Evolutionary conservation across 2,888 invertebrate genomes (phyloP).

Genomic region (Mythimna albipuncta): DNA sequence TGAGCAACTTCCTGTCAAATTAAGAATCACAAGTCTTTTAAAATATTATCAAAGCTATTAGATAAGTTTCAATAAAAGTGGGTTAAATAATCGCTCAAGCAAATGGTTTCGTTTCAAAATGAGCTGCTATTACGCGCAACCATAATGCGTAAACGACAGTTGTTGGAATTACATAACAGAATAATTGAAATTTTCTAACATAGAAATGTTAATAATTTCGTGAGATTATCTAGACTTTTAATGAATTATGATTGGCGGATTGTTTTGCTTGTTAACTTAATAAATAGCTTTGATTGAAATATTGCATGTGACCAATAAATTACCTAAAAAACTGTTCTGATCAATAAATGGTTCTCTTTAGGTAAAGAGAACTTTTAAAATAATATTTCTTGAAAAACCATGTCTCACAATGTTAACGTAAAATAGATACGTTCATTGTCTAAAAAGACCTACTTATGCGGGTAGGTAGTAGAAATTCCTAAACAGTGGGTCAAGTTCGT

Average conservation of each 20-base stretch:
- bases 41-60: slow-evolving; percentile 35
- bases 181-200: slow-evolving; percentile 42
- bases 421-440: background rate
- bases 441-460: background rate
- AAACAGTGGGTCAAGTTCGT: slow-evolving; percentile 7
- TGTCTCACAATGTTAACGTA: background rate
- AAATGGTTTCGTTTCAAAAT: slow-evolving; percentile 56
- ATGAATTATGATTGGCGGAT: background rate
- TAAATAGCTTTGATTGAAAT: background rate
- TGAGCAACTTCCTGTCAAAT: background rate
- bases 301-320: background rate
- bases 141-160: slow-evolving; percentile 51
- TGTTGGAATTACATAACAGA: slow-evolving; percentile 40
- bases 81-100: slow-evolving; percentile 50
- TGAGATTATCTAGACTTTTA: slow-evolving; percentile 17
- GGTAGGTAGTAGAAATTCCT: background rate
- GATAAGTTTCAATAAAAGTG: slow-evolving; percentile 45
- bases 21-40: background rate
- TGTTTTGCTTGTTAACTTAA: slow-evolving; percentile 10
- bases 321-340: no score
- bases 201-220: slow-evolving; percentile 32
- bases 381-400: background rate
- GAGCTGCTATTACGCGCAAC: slow-evolving; percentile 36
- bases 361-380: background rate
- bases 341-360: background rate